Base-by-base conservation (phyloP, 2,888 invertebrate genomes). In the Therioaphis trifolii region DNA sequence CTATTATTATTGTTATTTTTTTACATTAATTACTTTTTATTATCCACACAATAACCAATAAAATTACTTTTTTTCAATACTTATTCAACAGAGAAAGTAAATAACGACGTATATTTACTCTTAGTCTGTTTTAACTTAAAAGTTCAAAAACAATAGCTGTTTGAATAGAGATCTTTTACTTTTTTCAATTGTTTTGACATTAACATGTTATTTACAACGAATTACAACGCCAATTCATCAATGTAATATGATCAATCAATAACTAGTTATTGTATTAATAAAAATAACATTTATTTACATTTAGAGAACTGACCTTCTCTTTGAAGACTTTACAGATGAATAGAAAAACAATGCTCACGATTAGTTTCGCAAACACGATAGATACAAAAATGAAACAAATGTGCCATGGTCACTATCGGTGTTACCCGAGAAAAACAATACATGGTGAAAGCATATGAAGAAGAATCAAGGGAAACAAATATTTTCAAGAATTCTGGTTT, bases 281-380 rank as follows among this genome's bases (percentile, higher is more conserved):
- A 55, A 40, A 40, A 27, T 55, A 55, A 61, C n/a, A 61, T n/a
- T 27, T 46, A 63, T 76, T 46, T 63, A 46, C 21, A 29, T 77
- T 77, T 66, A 9, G 66, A 35, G 29, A 21, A 29, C 49, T 49
- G 77, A 49, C 77, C 77, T 77, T 66, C 58, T 66, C 46, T 49
- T 35, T 7, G 35, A 35, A 35, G 35, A 3, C 35, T 35, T 29
- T 66, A 66, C 15, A n/a, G 46, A 61, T 49, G 55, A 69, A 79
- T 79, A 78, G 52, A 68, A 12, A 71, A 24, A 69, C 46, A 72
- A 55, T 49, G 72, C 21, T 63, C 80, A 82, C 80, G 80, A 71
- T 72, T 46, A 40, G 72, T 82, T 82, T 82, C 80, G 80, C 72
- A 82, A 82, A 82, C 71, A 72, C 61, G 35, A 82, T 74, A 27